phyloP scores from a whole-genome alignment of 1,140 invertebrate species.

The Palaemon carinicauda region DNA sequence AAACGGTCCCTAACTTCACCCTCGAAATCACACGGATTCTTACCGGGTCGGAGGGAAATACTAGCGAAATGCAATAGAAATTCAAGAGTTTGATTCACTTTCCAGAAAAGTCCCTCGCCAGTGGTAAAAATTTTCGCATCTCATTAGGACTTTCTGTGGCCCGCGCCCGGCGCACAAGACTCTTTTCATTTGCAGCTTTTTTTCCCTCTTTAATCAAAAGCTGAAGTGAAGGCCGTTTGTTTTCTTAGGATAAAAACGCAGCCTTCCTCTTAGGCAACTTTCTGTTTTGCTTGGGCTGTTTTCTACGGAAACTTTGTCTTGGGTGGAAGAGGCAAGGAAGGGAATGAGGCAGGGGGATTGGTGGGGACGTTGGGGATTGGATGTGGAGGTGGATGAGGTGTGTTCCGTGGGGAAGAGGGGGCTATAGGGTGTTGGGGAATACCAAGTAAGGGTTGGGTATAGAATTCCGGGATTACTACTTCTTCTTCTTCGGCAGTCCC shows the following conservation, averaged over 20 bases:
- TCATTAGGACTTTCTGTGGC: slow-evolving; percentile 56
- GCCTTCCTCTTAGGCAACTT: slow-evolving; percentile 54
- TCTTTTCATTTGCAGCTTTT: not conserved
- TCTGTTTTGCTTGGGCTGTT: slow-evolving; percentile 54
- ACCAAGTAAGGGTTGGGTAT: not conserved
- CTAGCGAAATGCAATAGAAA: slow-evolving; percentile 55
- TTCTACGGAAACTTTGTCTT: slow-evolving; percentile 44
- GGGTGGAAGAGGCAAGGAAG: not conserved
- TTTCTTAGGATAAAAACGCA: slow-evolving; percentile 53
- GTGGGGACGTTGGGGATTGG: not conserved
- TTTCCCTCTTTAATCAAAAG: slow-evolving; percentile 54
- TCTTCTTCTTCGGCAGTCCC: slow-evolving; percentile 8
- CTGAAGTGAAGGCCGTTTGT: slow-evolving; percentile 53
- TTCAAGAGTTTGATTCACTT: slow-evolving; percentile 57
- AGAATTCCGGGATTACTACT: slow-evolving; percentile 38
- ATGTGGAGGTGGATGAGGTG: no score
- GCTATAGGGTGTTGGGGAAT: not conserved
- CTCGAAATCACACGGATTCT: slow-evolving; percentile 18
- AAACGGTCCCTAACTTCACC: not conserved
- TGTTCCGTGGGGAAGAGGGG: not conserved
- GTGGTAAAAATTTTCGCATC: slow-evolving; percentile 54
- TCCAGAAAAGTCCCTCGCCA: slow-evolving; percentile 41
- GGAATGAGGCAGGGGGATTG: not conserved
- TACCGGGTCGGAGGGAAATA: slow-evolving; percentile 34
- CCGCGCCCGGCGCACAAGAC: slow-evolving; percentile 38